A percentile compares a stretch with the other conserved stretches of the same genome.
Evolutionary conservation across 2,113 vertebrate species (phyloP).

Genomic region (Calyptommatus sinebrachiatus): DNA sequence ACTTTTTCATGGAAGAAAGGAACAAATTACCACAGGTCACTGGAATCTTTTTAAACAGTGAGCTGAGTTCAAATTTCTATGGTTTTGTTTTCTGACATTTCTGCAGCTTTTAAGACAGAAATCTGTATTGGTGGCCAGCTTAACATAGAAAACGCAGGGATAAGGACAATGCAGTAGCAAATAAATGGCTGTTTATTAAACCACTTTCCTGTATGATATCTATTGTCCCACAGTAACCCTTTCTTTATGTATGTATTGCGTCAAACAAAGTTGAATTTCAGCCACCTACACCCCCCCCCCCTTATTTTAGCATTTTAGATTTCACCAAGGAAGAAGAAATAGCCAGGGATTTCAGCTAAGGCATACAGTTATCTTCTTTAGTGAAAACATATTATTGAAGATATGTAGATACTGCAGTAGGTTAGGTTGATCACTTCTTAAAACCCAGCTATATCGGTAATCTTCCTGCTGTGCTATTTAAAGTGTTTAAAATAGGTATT

Average conservation of each 20-base stretch:
- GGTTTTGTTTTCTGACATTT: neutral
- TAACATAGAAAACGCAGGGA: neutral
- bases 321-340: neutral
- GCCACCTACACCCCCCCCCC: neutral
- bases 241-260: neutral
- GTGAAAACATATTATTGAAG: conserved; percentile 4
- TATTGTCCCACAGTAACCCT: neutral
- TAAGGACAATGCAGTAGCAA: neutral
- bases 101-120: neutral
- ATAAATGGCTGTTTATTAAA: neutral
- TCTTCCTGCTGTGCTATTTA: conserved; percentile 4
- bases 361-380: neutral
- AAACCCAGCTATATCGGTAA: neutral
- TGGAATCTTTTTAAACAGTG: neutral
- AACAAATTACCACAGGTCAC: neutral
- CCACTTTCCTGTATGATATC: neutral
- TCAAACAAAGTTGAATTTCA: neutral
- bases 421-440: neutral
- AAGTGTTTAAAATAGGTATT: conserved; percentile 6
- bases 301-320: neutral
- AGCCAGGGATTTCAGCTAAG: neutral
- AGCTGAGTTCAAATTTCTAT: neutral
- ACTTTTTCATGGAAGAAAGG: neutral
- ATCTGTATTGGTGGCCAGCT: neutral
- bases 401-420: neutral